Percentiles rank a stretch among this genome's conserved stretches.
Evolutionary conservation across 2,888 invertebrate species (phyloP).

Genomic region (Gari tellinella): DNA sequence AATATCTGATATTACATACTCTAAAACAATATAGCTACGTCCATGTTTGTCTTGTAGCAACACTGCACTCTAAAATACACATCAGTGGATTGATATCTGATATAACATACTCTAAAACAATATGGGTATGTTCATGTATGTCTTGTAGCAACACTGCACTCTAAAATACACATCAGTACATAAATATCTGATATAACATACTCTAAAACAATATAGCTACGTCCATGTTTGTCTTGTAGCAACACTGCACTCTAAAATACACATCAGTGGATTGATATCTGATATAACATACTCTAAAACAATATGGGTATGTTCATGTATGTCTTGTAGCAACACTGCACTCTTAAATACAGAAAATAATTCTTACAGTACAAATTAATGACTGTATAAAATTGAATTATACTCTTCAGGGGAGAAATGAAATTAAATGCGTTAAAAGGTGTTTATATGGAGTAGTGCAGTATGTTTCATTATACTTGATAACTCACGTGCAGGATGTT

Average conservation of each 20-base stretch:
- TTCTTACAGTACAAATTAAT: too few species aligned
- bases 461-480: neutral
- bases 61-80: constrained; percentile 88
- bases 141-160: constrained; percentile 88
- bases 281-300: too few species aligned
- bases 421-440: too few species aligned
- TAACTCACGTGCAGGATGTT: constrained; percentile 78
- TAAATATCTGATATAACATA: too few species aligned
- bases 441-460: too few species aligned
- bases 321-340: constrained; percentile 87
- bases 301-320: constrained; percentile 88
- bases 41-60: constrained; percentile 87
- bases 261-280: too few species aligned
- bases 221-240: constrained; percentile 87
- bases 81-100: too few species aligned
- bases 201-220: constrained; percentile 89
- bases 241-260: constrained; percentile 87
- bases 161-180: too few species aligned
- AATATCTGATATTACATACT: too few species aligned
- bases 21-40: constrained; percentile 89
- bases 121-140: constrained; percentile 88
- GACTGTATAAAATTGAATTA: too few species aligned
- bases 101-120: constrained; percentile 89
- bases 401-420: too few species aligned
- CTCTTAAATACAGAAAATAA: constrained; percentile 87